Evolutionary conservation across 2,888 invertebrate genomes (phyloP), one percentile per base, ranked within the genome.

Genomic region (Agriopis leucophaearia): DNA sequence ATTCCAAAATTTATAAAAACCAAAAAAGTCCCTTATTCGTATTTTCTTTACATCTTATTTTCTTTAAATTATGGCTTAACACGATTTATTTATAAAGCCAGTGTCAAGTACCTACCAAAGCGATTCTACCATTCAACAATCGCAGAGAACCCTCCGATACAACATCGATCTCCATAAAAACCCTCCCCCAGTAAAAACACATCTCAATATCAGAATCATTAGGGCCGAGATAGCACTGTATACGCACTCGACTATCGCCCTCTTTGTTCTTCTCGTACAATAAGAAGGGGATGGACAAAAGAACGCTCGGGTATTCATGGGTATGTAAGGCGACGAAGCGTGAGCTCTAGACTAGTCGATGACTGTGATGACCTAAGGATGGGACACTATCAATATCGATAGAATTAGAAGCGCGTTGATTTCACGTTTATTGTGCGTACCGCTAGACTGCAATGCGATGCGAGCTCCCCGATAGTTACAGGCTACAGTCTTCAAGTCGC

Each of bases 331-430:
- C 91, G 92, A 87, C 92, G 92, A 84, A 86, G 84, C 91, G 88
- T 84, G 73, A 77, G 87, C 88, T 80, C 87, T 86, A 89, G 86
- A 89, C 92, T 90, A 86, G 88, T 91, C 92, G 90, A 92, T 92
- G 91, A 90, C 86, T 50, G 2, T 40, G 88, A 88, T 88, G 90
- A 90, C 78, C 50, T 83, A 87, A 85, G 58, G 87, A 67, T 77
- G 87, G 61, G 76, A 44, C 6, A 18, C 13, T 27, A 59, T 72
- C 27, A 38, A 44, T 45, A 15, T 15, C 73, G 75, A 71, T 71
- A 66, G 10, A 59, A 52, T 44, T 15, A 52, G 35, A 13, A 16
- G 27, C 27, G 27, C 13, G 12, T 42, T 58, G 68, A 27, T 27
- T 27, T 4, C 27, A 27, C 27, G 27, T 27, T 27, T 3, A 1